Evolutionary conservation across 2,113 vertebrate species (phyloP).

Genomic region (Scophthalmus maximus): DNA sequence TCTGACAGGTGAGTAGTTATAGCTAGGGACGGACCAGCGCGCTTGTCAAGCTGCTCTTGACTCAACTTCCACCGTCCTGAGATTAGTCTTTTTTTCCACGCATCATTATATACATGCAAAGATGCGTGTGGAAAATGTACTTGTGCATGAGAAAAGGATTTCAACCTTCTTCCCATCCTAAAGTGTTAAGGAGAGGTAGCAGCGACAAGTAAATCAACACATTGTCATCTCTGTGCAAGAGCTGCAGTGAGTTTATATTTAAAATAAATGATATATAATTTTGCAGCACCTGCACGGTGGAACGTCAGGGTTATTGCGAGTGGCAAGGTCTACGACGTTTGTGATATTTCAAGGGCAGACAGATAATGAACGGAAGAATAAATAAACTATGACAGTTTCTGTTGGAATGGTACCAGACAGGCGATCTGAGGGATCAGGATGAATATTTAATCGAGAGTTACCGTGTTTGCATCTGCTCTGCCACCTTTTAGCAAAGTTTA

Average conservation of each 20-base stretch:
- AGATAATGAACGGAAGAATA: background rate
- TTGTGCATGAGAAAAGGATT: background rate
- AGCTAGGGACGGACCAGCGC: background rate
- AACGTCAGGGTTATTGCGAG: background rate
- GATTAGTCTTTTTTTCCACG: too few relatives aligned
- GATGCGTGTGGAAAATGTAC: background rate
- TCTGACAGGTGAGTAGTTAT: background rate
- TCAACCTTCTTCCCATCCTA: background rate
- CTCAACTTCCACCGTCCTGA: too few relatives aligned
- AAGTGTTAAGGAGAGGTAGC: background rate
- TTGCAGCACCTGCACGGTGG: background rate
- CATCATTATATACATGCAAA: background rate
- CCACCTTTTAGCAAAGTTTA: conserved; percentile 43
- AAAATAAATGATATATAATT: too few relatives aligned
- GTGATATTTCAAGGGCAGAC: background rate
- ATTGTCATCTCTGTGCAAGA: background rate
- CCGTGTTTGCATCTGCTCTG: conserved; percentile 51
- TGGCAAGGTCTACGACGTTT: background rate
- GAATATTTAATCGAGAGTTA: conserved; percentile 73
- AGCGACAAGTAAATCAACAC: background rate
- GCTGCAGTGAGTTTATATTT: too few relatives aligned
- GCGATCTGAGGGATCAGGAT: conserved; percentile 45
- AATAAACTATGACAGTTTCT: conserved; percentile 21
- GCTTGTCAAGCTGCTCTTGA: background rate
- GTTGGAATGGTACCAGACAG: conserved; percentile 55